Evolutionary conservation across 2,797 vertebrate genomes (phyloP), one percentile per base, ranked within the genome.

Genomic region (Myotis pilosus): DNA sequence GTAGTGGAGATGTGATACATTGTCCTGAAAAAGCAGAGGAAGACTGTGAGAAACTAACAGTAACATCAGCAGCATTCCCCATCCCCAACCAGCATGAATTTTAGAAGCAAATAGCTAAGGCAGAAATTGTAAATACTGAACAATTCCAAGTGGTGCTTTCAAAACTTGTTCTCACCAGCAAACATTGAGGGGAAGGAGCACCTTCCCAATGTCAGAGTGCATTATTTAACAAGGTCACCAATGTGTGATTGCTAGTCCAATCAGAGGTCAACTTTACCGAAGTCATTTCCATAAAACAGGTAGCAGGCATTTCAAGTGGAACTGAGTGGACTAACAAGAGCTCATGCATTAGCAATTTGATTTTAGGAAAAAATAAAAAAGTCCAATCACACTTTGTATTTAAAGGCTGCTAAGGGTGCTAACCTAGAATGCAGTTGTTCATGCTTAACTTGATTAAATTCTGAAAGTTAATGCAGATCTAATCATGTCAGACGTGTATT

Each of bases 401-500:
- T 25, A 78, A 74, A 72, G 8, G 22, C 49, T 84, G 9, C 28
- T 80, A 69, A 89, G 5, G 23, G 11, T 78, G 23, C 69, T 1
- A 38, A 69, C 19, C n/a, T 72, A 19, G 17, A 69, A 47, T 11
- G 2, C 8, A 47, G 5, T 64, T 71, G 28, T 60, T 82, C 22
- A 2, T 16, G 85, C 11, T 69, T 83, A 53, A 83, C 12, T 91
- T 78, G 47, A 86, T 71, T 78, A 94, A 71, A 30, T 66, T 91
- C n/a, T 76, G 41, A 94, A 92, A 89, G 57, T 60, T 78, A 81
- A 41, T 55, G 53, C 60, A 68, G 20, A 87, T 87, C 44, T 91
- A 94, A 81, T 87, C 71, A 91, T 7, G 38, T 83, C 80, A 57
- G 38, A 75, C 9, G 85, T 51, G 51, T 91, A 83, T 86, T 80